These are phyloP conservation scores for Halyomorpha halys DNA, from an alignment of 1,140 invertebrate species.

Conservation along the genomic window DNA sequence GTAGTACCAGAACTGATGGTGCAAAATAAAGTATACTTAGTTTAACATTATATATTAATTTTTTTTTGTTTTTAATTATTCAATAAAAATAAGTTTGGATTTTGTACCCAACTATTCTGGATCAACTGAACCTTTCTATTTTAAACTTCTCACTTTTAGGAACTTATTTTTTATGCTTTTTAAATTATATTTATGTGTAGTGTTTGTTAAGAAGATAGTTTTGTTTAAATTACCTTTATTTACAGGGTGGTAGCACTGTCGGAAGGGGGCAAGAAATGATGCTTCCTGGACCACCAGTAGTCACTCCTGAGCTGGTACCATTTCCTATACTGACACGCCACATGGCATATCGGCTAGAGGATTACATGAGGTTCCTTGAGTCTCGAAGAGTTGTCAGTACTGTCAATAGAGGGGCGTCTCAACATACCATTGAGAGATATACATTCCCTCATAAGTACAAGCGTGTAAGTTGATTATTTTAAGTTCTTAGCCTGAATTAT, in stretches of 20 bases:
- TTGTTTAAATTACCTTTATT: constrained; percentile 1
- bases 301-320: constrained; percentile 44
- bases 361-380: constrained; percentile 47
- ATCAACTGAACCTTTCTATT: too few relatives aligned
- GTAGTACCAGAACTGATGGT: too few relatives aligned
- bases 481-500: too few relatives aligned
- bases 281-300: constrained; percentile 41
- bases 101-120: too few relatives aligned
- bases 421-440: constrained; percentile 67
- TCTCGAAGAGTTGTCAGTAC: constrained; percentile 42
- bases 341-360: constrained; percentile 37
- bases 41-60: too few relatives aligned
- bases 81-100: too few relatives aligned
- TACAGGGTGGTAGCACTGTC: constrained; percentile 29
- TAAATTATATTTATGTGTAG: too few relatives aligned
- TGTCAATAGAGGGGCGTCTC: constrained; percentile 54
- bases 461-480: constrained; percentile 41
- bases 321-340: constrained; percentile 44
- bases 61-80: too few relatives aligned
- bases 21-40: too few relatives aligned
- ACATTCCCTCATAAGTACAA: constrained; percentile 81
- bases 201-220: too few relatives aligned
- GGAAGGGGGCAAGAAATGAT: constrained; percentile 37
- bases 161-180: too few relatives aligned
- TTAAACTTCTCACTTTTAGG: too few relatives aligned